Evolutionary conservation across 2,797 vertebrate species (phyloP).

Genomic region (Petrocephalus sullivani): DNA sequence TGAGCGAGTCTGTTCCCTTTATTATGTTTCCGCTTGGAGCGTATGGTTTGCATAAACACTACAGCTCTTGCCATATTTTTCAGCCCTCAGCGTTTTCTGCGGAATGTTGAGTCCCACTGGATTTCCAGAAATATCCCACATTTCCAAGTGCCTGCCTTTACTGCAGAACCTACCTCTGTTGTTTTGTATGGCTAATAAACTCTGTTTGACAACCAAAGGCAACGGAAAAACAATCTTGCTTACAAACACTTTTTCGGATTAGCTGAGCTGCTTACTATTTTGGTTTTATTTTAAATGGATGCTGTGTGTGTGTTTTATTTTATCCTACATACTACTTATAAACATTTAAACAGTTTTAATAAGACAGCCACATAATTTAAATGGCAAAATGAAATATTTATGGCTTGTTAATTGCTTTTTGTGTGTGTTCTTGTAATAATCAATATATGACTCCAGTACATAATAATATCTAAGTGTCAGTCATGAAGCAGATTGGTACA

Average conservation of each 20-base stretch:
- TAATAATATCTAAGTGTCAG: not conserved
- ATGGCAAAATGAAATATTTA: conserved; percentile 21
- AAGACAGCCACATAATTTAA: conserved; percentile 24
- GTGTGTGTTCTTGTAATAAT: conserved; percentile 23
- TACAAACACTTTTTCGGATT: conserved; percentile 38
- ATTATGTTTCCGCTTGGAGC: conserved; percentile 49
- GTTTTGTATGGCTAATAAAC: conserved; percentile 55
- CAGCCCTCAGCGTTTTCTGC: conserved; percentile 69
- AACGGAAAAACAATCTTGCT: conserved; percentile 37
- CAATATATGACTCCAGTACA: not conserved
- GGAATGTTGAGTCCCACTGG: conserved; percentile 54
- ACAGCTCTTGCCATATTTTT: conserved; percentile 58
- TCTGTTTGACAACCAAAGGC: conserved; percentile 52
- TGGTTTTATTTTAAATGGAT: conserved; percentile 33
- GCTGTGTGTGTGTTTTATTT: not conserved
- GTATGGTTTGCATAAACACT: conserved; percentile 64
- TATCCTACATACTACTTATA: conserved; percentile 23
- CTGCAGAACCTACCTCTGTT: conserved; percentile 55
- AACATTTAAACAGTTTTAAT: conserved; percentile 10
- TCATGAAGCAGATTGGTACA: conserved; percentile 1
- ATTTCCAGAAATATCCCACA: conserved; percentile 65
- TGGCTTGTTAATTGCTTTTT: not conserved
- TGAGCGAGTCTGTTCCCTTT: conserved; percentile 38
- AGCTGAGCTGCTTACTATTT: conserved; percentile 35
- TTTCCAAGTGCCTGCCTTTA: conserved; percentile 49